Conservation (phyloP, 2,888 invertebrate genomes). For the Lithophane ornitopus region DNA sequence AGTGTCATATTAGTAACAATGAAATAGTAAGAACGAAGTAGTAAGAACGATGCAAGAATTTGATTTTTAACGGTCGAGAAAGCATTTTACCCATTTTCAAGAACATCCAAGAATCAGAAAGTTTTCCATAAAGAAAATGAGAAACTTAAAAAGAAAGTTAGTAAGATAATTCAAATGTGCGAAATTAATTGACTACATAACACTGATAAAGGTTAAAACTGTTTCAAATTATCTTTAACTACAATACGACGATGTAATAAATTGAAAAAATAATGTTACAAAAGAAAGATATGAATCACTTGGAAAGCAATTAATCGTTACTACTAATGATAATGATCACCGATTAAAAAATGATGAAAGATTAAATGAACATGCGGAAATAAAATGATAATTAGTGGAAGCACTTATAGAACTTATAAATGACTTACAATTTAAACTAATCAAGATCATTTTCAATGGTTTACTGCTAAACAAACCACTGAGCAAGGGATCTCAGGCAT, state of each 20-base stretch:
- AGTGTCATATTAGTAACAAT: no score
- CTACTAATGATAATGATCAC: conserved; percentile 43
- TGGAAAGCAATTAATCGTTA: conserved; percentile 40
- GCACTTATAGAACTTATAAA: neutral
- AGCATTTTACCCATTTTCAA: neutral
- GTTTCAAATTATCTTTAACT: conserved; percentile 4
- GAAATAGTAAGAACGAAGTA: neutral
- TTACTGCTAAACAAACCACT: neutral
- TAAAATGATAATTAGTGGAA: conserved; percentile 28
- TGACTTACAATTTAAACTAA: neutral
- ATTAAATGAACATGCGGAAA: conserved; percentile 48
- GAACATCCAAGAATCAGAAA: neutral
- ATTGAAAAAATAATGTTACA: conserved; percentile 4
- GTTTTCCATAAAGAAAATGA: neutral
- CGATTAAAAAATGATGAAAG: conserved; percentile 38
- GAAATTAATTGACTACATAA: neutral
- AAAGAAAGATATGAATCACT: conserved; percentile 35
- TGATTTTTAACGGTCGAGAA: neutral
- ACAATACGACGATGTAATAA: neutral
- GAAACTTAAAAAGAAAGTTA: neutral
- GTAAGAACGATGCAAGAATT: neutral
- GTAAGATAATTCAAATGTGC: neutral
- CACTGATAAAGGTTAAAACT: neutral
- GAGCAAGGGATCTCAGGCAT: neutral
- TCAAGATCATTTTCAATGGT: neutral